Evolutionary conservation across 1,140 invertebrate species (phyloP).

Genomic region (Trichogramma pretiosum): DNA sequence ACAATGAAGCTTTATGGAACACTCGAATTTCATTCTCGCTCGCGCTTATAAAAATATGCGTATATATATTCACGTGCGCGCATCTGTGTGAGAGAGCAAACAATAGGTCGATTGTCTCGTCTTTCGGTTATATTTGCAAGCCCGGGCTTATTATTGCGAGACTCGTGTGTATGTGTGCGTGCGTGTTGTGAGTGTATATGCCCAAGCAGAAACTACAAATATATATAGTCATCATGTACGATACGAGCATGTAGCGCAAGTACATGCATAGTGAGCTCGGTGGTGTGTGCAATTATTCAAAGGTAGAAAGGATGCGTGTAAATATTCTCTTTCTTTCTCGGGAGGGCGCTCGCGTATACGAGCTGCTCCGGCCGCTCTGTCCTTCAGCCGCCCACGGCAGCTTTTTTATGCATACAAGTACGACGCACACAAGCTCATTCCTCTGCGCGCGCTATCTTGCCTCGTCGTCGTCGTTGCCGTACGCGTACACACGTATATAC

Average conservation of each 20-base stretch:
- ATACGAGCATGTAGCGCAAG: too few species aligned
- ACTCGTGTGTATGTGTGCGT: constrained; percentile 5
- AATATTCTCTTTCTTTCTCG: too few species aligned
- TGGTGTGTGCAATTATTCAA: too few species aligned
- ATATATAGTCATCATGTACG: too few species aligned
- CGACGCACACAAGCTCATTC: constrained; percentile 8
- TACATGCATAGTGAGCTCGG: too few species aligned
- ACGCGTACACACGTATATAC: too few species aligned
- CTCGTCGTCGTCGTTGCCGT: constrained; percentile 7
- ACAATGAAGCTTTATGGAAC: too few species aligned
- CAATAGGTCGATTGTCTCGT: constrained; percentile 8
- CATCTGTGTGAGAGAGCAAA: not conserved
- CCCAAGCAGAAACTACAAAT: too few species aligned
- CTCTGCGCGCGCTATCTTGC: not conserved
- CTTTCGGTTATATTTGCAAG: not conserved
- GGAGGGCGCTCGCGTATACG: constrained; percentile 4
- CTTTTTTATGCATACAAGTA: constrained; percentile 6
- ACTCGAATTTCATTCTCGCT: not conserved
- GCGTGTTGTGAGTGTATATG: too few species aligned
- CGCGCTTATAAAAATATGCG: not conserved
- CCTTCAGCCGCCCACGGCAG: constrained; percentile 18
- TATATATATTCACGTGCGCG: not conserved
- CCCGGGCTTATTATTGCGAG: constrained; percentile 9
- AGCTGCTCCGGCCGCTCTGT: constrained; percentile 5
- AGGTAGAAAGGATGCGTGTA: too few species aligned